Evolutionary conservation across 2,888 invertebrate genomes (phyloP), one percentile per base, ranked within the genome.

Genomic region (Caenorhabditis angaria): DNA sequence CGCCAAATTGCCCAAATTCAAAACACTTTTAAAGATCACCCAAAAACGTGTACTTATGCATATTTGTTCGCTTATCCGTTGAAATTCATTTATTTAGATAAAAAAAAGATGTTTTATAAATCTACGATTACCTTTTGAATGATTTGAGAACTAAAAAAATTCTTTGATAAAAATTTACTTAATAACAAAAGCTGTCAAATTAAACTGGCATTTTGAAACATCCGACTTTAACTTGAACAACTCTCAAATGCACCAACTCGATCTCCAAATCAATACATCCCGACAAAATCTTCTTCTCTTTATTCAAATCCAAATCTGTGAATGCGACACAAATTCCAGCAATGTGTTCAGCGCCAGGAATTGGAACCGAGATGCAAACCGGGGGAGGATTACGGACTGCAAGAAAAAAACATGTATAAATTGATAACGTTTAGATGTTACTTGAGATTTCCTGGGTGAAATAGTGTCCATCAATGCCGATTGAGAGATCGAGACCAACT

Each of bases 311-410:
- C 47, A 88, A 47, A 20, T 56, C 32, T 24, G 24, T n/a, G 22
- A 70, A 59, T 5, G 58, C 63, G 22, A 63, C 25, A 61, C 77
- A 70, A 2, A 72, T 32, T 24, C 61, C 62, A 29, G 88, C 58
- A 32, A 87, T 84, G 57, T 88, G 88, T 51, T 83, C 82, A 20
- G 87, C 82, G 57, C 88, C 83, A 47, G 88, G 76, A 62, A 87
- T 76, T 2, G 89, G 89, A 41, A 89, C 80, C n/a, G 81, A 87
- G 69, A 88, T 85, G 75, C 89, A 89, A 18, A 88, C 48, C 1
- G 89, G 87, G 25, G 88, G 89, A 5, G 89, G 89, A 70, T 88
- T 88, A 14, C 78, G 75, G 20, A 82, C 88, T 89, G 83, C 60
- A 87, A 83, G 54, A 18, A 35, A 35, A 12, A 54, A 35, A 54